These are phyloP conservation scores for Campylorhamphus procurvoides DNA, from an alignment of 2,113 vertebrate species.

Conservation along the genomic window DNA sequence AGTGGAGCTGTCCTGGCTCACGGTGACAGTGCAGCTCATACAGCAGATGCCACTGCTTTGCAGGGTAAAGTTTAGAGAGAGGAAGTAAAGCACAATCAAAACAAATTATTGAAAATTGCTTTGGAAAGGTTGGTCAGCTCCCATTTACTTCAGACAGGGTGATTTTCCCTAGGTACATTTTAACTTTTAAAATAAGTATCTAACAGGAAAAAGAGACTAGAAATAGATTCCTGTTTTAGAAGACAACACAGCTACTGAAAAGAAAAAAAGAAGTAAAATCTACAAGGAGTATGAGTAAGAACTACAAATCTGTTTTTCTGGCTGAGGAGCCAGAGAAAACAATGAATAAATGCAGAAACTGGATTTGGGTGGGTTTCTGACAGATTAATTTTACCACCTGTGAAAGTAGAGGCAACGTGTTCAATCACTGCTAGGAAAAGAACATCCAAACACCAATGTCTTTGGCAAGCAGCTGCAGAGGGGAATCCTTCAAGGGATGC, in stretches of 20 bases:
- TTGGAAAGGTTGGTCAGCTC: not conserved
- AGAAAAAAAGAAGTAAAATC: not conserved
- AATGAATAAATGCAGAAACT: constrained; percentile 13
- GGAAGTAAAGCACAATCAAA: not conserved
- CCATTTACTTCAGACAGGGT: not conserved
- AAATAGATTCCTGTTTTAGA: not conserved
- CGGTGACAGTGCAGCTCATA: not conserved
- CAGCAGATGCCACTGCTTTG: not conserved
- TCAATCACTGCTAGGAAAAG: not conserved
- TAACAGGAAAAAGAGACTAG: not conserved
- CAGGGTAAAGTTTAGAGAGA: not conserved
- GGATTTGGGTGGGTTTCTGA: not conserved
- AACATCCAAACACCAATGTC: not conserved
- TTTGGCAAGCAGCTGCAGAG: not conserved
- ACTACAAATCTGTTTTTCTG: not conserved
- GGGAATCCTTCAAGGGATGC: not conserved
- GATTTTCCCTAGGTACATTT: not conserved
- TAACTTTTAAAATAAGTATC: not conserved
- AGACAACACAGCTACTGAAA: not conserved
- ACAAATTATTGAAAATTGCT: not conserved
- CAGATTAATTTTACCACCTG: not conserved
- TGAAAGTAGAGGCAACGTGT: not conserved
- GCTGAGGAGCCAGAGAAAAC: not conserved
- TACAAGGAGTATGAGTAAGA: not conserved
- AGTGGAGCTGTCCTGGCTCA: not conserved